Conservation (phyloP, 2,888 invertebrate genomes). For the Alitta virens region DNA sequence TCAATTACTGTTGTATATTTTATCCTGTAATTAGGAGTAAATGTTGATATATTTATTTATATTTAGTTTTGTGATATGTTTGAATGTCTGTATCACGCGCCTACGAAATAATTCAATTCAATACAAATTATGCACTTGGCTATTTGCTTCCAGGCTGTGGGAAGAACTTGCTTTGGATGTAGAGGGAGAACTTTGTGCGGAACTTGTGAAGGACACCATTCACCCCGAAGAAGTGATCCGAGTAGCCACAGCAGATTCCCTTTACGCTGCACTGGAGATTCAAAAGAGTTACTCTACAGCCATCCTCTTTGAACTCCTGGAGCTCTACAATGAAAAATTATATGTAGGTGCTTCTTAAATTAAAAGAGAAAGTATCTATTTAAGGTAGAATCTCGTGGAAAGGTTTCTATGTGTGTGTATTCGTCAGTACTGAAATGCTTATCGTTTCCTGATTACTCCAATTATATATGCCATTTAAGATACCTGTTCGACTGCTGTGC, state of each 20-base stretch:
- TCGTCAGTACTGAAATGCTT: too few species aligned
- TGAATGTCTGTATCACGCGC: background rate
- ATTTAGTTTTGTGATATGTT: background rate
- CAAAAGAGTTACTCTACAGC: constrained; percentile 62
- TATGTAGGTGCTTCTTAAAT: too few species aligned
- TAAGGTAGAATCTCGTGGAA: too few species aligned
- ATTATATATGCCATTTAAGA: too few species aligned
- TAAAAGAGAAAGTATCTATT: too few species aligned
- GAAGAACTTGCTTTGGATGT: constrained; percentile 38
- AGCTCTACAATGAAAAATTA: constrained; percentile 74
- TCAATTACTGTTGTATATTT: too few species aligned
- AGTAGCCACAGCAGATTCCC: constrained; percentile 76
- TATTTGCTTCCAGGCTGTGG: constrained; percentile 43
- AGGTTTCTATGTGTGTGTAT: too few species aligned
- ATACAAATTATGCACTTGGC: background rate
- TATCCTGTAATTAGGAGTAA: background rate
- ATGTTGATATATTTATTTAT: background rate
- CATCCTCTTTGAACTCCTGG: constrained; percentile 68
- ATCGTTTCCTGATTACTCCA: too few species aligned
- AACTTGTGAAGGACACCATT: constrained; percentile 60
- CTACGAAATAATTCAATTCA: too few species aligned
- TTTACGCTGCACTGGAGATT: constrained; percentile 62
- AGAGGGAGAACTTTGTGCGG: constrained; percentile 40
- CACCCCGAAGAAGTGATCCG: constrained; percentile 82
- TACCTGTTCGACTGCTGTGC: too few species aligned